Conservation (phyloP, 2,797 vertebrate species). For the Eleutherodactylus coqui region DNA sequence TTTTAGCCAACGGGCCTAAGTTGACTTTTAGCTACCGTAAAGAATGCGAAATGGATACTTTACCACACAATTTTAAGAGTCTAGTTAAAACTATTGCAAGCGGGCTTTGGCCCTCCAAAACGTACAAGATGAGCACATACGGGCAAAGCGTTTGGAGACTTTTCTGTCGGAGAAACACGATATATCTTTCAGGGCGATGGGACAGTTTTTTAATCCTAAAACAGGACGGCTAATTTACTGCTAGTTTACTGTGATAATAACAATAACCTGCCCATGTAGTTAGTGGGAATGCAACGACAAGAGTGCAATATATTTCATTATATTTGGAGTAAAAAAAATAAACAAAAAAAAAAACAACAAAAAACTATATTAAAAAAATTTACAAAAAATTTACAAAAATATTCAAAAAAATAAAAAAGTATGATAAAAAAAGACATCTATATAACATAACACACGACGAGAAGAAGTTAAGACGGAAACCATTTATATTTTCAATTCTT, state of each 20-base stretch:
- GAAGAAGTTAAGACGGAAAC: constrained; percentile 22
- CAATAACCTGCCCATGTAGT: constrained; percentile 62
- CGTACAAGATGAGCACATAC: constrained; percentile 17
- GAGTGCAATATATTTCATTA: constrained; percentile 68
- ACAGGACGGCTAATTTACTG: background rate
- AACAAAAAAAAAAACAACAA: constrained; percentile 46
- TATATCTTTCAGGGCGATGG: background rate
- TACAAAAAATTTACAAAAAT: no score
- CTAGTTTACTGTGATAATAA: constrained; percentile 41
- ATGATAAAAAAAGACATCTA: constrained; percentile 65
- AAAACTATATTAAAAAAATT: no score
- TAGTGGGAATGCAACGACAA: constrained; percentile 56
- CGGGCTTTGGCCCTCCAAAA: background rate
- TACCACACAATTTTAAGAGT: constrained; percentile 2
- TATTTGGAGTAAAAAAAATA: constrained; percentile 61
- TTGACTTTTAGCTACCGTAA: background rate
- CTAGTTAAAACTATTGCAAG: background rate
- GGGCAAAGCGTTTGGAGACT: constrained; percentile 21
- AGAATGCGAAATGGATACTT: background rate
- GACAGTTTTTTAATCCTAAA: background rate
- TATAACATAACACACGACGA: constrained; percentile 51
- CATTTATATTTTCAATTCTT: constrained; percentile 53
- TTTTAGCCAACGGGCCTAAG: background rate
- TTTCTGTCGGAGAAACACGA: constrained; percentile 45
- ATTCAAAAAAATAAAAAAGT: constrained; percentile 53